Evolutionary conservation across 2,113 vertebrate species (phyloP).

Genomic region (Prunella himalayana): DNA sequence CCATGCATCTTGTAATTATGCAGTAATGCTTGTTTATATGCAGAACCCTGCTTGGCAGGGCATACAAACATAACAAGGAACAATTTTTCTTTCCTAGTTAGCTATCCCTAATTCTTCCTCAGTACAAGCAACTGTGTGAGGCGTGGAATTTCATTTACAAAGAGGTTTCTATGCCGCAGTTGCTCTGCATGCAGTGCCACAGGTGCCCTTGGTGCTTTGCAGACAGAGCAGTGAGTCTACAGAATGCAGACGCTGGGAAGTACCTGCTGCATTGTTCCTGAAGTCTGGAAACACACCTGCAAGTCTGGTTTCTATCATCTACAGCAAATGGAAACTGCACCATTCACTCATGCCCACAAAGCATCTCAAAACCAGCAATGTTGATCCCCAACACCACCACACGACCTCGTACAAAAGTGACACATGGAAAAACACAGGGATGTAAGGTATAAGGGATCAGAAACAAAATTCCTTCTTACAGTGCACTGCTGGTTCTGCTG

Average conservation of each 20-base stretch:
- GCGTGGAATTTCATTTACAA: not conserved
- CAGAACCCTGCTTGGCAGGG: not conserved
- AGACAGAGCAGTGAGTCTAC: not conserved
- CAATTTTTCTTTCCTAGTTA: not conserved
- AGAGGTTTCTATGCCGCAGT: not conserved
- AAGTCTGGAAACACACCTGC: not conserved
- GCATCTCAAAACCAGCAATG: not conserved
- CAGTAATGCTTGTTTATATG: not conserved
- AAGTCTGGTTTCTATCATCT: not conserved
- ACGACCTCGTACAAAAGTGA: fast-evolving
- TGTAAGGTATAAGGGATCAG: not conserved
- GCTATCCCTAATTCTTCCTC: not conserved
- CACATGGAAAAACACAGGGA: fast-evolving
- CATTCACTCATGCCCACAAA: not conserved
- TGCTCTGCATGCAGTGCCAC: not conserved
- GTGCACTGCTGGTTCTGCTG: not conserved
- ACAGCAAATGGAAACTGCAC: not conserved
- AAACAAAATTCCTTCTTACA: not conserved
- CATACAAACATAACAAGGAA: not conserved
- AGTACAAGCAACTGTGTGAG: not conserved
- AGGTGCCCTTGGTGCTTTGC: not conserved
- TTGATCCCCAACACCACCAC: not conserved
- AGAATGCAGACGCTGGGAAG: not conserved
- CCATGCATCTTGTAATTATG: not conserved
- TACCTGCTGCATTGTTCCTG: not conserved